Percentiles rank a stretch among this genome's conserved stretches.
Evolutionary conservation across 2,797 vertebrate genomes (phyloP).

Genomic region (Eremophila alpestris): DNA sequence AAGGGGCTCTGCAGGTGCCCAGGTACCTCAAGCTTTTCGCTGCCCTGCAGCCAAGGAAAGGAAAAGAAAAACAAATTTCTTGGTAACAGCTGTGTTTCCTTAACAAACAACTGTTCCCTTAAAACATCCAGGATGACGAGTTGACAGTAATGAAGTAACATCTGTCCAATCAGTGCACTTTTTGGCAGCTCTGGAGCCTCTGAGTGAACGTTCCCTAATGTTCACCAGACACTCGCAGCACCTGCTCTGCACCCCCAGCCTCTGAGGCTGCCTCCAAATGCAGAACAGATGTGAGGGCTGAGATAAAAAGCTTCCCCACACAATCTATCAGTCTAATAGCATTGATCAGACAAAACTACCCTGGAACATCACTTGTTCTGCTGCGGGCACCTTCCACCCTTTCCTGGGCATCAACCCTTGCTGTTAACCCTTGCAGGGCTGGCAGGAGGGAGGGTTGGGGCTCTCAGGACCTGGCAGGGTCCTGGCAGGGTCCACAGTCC

Average conservation of each 20-base stretch:
- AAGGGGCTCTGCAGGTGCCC: not conserved
- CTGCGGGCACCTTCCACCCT: not conserved
- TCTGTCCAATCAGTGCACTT: slow-evolving; percentile 72
- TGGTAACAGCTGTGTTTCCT: slow-evolving; percentile 77
- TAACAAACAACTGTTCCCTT: slow-evolving; percentile 75
- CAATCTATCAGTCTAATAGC: slow-evolving; percentile 29
- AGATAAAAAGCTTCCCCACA: slow-evolving; percentile 28
- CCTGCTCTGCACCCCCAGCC: slow-evolving; percentile 74
- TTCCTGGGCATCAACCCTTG: not conserved
- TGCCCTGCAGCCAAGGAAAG: slow-evolving; percentile 38
- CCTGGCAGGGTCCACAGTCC: not conserved
- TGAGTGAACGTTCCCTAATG: slow-evolving; percentile 71
- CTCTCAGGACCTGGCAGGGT: not conserved
- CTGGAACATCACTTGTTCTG: not conserved
- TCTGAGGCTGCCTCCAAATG: slow-evolving; percentile 2
- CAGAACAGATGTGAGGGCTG: slow-evolving; percentile 64
- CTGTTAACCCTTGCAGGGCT: not conserved
- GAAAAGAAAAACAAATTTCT: slow-evolving; percentile 48
- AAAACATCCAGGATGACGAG: slow-evolving; percentile 69
- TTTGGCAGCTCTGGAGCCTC: slow-evolving; percentile 67
- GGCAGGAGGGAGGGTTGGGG: not conserved
- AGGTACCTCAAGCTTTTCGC: not conserved
- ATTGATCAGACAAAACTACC: slow-evolving; percentile 9
- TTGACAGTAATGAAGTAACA: slow-evolving; percentile 74
- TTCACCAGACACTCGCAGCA: slow-evolving; percentile 63